Conservation (phyloP, 2,797 vertebrate genomes). For the Bucorvus abyssinicus region DNA sequence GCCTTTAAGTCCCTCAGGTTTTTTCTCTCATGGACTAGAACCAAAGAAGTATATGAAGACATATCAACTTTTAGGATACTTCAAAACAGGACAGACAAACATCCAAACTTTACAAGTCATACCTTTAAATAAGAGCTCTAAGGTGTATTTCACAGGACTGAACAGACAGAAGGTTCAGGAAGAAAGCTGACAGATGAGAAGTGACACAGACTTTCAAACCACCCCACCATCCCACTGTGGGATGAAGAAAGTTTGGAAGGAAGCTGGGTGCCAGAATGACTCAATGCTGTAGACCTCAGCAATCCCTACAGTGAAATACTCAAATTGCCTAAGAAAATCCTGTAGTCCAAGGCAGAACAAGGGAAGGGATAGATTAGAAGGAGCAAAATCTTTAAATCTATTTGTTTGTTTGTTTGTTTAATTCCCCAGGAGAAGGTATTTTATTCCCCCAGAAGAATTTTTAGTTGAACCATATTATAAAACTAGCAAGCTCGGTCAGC, state of each 20-base stretch:
- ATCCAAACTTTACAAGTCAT: not conserved
- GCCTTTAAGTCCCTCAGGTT: not conserved
- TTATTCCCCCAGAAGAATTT: not conserved
- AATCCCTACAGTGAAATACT: not conserved
- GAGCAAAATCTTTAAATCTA: not conserved
- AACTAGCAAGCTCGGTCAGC: not conserved
- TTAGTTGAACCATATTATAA: not conserved
- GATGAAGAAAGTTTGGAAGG: not conserved
- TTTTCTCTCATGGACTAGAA: not conserved
- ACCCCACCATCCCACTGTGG: not conserved
- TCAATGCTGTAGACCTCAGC: not conserved
- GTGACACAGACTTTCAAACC: not conserved
- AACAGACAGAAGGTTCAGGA: not conserved
- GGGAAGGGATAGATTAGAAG: not conserved
- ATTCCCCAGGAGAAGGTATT: not conserved
- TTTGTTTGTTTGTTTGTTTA: not conserved
- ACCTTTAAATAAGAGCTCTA: not conserved
- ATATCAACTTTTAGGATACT: not conserved
- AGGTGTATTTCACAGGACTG: not conserved
- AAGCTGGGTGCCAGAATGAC: not conserved
- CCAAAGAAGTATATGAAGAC: not conserved
- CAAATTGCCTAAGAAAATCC: not conserved
- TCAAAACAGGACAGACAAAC: not conserved
- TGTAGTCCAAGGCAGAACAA: not conserved
- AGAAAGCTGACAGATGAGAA: not conserved